A percentile compares a stretch with the other conserved stretches of the same genome.
Conservation (phyloP, 2,113 vertebrate genomes). For the Balaeniceps rex region DNA sequence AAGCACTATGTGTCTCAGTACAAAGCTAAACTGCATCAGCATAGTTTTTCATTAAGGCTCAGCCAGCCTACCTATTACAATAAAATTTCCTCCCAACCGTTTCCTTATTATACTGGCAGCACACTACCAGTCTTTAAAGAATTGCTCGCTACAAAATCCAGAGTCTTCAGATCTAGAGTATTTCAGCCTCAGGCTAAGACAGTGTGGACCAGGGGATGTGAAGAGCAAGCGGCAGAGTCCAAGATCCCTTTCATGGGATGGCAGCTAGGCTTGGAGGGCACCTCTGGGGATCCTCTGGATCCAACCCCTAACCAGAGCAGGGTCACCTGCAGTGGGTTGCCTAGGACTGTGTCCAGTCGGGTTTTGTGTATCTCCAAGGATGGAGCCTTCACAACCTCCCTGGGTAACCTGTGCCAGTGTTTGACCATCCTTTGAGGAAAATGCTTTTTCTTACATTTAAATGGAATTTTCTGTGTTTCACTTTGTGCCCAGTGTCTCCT, state of each 20-base stretch:
- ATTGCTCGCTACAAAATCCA: background rate
- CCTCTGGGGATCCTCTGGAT: background rate
- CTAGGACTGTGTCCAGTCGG: background rate
- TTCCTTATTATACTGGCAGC: background rate
- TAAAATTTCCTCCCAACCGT: background rate
- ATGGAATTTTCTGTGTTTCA: background rate
- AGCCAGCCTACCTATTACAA: background rate
- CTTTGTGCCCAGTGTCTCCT: background rate
- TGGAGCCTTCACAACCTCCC: background rate
- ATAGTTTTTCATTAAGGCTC: background rate
- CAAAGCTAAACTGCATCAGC: background rate
- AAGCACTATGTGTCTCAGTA: background rate
- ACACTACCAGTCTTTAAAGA: background rate
- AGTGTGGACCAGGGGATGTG: background rate
- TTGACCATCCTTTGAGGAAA: background rate
- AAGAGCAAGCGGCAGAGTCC: background rate
- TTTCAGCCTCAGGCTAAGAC: background rate
- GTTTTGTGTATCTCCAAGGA: background rate
- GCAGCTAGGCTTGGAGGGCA: background rate
- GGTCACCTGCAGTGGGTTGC: background rate
- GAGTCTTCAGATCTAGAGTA: background rate
- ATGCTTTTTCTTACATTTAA: background rate
- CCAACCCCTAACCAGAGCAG: background rate
- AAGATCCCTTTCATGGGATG: background rate
- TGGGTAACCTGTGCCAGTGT: background rate